These are phyloP conservation scores for Rhopalosiphum padi DNA, from an alignment of 1,140 invertebrate genomes.

Conservation along the genomic window DNA sequence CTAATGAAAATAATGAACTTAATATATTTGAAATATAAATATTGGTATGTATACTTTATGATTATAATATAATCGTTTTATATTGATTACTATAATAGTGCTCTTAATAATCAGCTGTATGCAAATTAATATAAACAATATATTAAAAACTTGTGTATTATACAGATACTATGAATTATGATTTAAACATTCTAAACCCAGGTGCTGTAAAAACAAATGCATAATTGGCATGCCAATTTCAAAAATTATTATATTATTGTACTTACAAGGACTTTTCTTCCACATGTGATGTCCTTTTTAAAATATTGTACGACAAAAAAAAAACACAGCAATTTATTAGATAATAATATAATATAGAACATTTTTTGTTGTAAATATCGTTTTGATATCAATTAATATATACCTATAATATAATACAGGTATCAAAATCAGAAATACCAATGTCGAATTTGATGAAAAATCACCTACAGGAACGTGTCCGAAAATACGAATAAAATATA, in stretches of 20 bases:
- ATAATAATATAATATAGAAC: background rate
- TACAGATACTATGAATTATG: background rate
- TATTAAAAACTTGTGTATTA: background rate
- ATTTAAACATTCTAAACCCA: background rate
- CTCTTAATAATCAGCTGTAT: background rate
- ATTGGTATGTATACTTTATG: background rate
- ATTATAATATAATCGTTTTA: background rate
- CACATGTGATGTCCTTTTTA: conserved; percentile 52
- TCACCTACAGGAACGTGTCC: background rate
- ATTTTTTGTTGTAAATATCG: background rate
- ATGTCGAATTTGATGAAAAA: background rate
- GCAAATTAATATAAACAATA: background rate
- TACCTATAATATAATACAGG: background rate
- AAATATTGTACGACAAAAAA: conserved; percentile 4
- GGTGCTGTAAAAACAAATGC: background rate
- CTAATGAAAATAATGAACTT: background rate
- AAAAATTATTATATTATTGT: conserved; percentile 38
- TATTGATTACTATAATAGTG: background rate
- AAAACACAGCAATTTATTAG: conserved; percentile 18
- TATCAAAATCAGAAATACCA: background rate
- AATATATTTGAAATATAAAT: background rate
- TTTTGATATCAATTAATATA: background rate
- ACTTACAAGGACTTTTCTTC: conserved; percentile 58
- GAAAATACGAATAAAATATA: background rate
- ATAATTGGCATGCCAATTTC: conserved; percentile 49